Base-by-base conservation (phyloP, 1,140 invertebrate genomes). In the Drosophila azteca region DNA sequence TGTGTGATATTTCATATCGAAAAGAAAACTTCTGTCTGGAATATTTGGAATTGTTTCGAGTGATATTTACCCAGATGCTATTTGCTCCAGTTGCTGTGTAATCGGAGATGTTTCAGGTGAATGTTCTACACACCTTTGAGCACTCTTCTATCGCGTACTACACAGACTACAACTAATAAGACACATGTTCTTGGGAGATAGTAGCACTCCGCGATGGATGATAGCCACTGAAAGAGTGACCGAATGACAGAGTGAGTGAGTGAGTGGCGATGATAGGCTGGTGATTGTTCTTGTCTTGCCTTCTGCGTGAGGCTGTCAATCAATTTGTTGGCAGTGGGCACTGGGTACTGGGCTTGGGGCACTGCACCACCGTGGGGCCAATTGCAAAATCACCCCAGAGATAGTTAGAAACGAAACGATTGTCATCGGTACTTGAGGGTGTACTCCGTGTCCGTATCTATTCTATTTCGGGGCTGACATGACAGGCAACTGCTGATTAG, bases 11-110 rank as follows among this genome's bases (percentile, higher is more conserved):
- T 69, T 54, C 69, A 73, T 57, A 60, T 24, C n/a, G 22, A 44
- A 45, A 58, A 13, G 29, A n/a, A 65, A 65, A 22, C 24, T 39
- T 20, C 44, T 24, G 49, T 58, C 26, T 31, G 54, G 66, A 51
- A 67, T 70, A 31, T 70, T 71, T 85, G 26, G 26, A 85, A 87
- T 85, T 54, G 22, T 70, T 82, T 26, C 45, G 35, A 17, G 15
- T 44, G 66, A 45, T 59, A 74, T 48, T 63, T 17, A 76, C 57
- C 44, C 73, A 53, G 71, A 62, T 54, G 55, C 39, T 79, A 61
- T 84, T 84, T 81, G 66, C 80, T 55, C 81, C 77, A 82, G 62
- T 66, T 68, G 81, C 64, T 66, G n/a, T 20, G 74, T 72, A 79
- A 72, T 46, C 15, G 35, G 63, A 79, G 67, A 60, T 48, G 68